These are phyloP conservation scores for Epirrita christyi DNA, from an alignment of 2,888 invertebrate species.

Conservation along the genomic window DNA sequence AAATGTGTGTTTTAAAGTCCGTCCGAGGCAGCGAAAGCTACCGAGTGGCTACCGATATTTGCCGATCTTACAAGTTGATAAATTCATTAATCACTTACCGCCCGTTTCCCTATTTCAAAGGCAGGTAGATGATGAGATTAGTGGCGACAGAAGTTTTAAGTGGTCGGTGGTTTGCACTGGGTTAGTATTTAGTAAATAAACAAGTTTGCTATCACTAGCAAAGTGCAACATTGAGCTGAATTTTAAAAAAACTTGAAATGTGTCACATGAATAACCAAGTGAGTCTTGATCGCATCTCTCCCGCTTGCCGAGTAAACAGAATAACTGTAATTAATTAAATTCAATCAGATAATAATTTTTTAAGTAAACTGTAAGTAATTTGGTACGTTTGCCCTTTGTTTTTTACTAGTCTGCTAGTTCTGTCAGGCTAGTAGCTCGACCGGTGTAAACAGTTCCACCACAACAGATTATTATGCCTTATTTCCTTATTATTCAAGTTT, in stretches of 20 bases:
- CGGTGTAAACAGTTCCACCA: not conserved
- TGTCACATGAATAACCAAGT: too few species aligned
- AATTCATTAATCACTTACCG: slow-evolving; percentile 65
- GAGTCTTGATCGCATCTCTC: too few species aligned
- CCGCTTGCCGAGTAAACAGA: too few species aligned
- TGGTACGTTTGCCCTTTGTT: too few species aligned
- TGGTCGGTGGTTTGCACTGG: not conserved
- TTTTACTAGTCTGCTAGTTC: too few species aligned
- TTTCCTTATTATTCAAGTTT: slow-evolving; percentile 17
- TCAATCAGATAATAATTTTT: too few species aligned
- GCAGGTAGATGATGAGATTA: slow-evolving; percentile 11
- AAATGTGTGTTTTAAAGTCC: slow-evolving; percentile 21
- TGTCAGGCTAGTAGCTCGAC: not conserved
- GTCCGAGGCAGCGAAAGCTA: slow-evolving; percentile 71
- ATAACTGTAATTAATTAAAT: too few species aligned
- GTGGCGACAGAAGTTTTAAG: slow-evolving; percentile 2
- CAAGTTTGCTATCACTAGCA: not conserved
- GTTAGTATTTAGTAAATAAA: not conserved
- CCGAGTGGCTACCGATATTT: slow-evolving; percentile 45
- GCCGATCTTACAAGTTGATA: slow-evolving; percentile 58
- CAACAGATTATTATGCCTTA: slow-evolving; percentile 4
- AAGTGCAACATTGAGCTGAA: too few species aligned
- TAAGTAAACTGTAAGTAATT: too few species aligned
- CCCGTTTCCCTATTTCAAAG: slow-evolving; percentile 11
- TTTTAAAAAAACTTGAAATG: too few species aligned